Conservation (phyloP, 2,113 vertebrate species). For the Chauna torquata region DNA sequence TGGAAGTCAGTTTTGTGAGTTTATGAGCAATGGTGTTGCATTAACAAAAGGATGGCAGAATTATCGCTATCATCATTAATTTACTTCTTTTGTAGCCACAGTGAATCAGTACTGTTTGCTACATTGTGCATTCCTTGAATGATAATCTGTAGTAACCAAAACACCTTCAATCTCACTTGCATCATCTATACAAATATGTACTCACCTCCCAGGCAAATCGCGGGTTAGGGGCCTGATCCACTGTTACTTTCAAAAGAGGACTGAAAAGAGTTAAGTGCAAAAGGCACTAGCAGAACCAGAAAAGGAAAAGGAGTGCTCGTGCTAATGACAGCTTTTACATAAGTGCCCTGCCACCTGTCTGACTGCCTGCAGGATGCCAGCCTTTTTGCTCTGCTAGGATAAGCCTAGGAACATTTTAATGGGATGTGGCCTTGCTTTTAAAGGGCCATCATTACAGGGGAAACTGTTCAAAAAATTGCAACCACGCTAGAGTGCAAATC, state of each 20-base stretch:
- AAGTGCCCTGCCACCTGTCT: not conserved
- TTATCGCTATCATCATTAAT: not conserved
- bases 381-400: not conserved
- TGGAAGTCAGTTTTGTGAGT: not conserved
- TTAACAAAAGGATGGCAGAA: not conserved
- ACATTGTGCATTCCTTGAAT: fast-evolving
- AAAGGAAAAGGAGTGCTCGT: not conserved
- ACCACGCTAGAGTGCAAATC: fast-evolving
- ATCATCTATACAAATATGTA: not conserved
- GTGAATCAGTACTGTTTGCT: not conserved
- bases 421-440: not conserved
- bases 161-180: not conserved
- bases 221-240: not conserved
- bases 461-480: not conserved
- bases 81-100: not conserved
- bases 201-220: not conserved
- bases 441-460: not conserved
- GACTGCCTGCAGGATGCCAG: not conserved
- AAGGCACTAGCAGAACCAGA: not conserved
- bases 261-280: not conserved
- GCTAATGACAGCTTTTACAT: not conserved
- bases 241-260: not conserved
- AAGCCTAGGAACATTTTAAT: not conserved
- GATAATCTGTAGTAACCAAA: not conserved
- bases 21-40: not conserved